These are phyloP conservation scores for Eutolmus rufibarbis DNA, from an alignment of 2,888 invertebrate genomes.

Conservation along the genomic window DNA sequence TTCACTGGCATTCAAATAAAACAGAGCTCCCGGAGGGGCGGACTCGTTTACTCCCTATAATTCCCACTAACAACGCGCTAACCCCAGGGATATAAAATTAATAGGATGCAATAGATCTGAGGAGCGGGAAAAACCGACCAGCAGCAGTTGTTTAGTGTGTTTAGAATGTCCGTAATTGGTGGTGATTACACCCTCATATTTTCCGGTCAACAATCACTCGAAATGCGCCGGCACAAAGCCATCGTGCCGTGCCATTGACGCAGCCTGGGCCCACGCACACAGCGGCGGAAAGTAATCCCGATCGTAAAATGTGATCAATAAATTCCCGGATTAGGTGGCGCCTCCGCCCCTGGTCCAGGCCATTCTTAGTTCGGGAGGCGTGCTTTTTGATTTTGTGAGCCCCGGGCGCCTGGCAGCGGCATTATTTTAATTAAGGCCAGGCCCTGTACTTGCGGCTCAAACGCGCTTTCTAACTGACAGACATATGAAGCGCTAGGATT, in stretches of 20 bases:
- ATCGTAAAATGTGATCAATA: slow-evolving; percentile 42
- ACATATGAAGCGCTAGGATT: slow-evolving; percentile 56
- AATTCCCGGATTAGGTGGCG: slow-evolving; percentile 28
- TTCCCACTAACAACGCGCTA: neutral
- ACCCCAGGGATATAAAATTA: neutral
- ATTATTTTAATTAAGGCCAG: neutral
- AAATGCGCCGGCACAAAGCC: neutral
- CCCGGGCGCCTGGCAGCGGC: neutral
- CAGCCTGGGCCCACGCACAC: neutral
- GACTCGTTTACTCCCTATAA: neutral
- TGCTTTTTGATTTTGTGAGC: neutral
- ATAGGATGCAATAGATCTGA: neutral
- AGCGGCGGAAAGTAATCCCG: slow-evolving; percentile 15
- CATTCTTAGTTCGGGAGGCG: neutral
- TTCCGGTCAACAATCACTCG: slow-evolving; percentile 23
- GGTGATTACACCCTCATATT: slow-evolving; percentile 27
- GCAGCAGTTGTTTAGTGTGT: neutral
- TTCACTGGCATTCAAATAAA: slow-evolving; percentile 7
- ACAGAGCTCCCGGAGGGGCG: neutral
- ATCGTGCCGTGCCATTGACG: neutral
- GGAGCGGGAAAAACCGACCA: neutral
- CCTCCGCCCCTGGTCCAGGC: neutral
- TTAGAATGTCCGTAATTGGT: slow-evolving; percentile 2
- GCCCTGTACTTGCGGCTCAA: neutral
- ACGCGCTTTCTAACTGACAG: neutral